These are phyloP conservation scores for Camponotus fellah DNA, from an alignment of 2,888 invertebrate genomes.

Conservation along the genomic window DNA sequence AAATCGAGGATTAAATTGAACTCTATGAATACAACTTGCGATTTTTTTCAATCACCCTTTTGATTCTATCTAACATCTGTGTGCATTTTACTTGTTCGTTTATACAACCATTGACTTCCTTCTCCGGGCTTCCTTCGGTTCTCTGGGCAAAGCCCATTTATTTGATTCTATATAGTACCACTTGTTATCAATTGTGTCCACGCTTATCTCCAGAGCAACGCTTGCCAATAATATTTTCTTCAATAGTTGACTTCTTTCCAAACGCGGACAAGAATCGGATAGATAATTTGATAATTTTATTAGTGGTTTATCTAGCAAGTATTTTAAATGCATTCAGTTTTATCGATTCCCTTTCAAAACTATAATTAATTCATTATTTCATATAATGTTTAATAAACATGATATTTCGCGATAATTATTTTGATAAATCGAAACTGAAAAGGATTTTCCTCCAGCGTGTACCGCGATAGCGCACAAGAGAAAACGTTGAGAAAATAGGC, in stretches of 20 bases:
- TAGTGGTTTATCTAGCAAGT: neutral
- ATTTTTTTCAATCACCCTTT: slow-evolving; percentile 38
- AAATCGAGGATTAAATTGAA: slow-evolving; percentile 32
- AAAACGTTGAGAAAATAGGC: slow-evolving; percentile 35
- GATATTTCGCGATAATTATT: neutral
- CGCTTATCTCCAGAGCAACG: slow-evolving; percentile 61
- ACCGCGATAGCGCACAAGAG: neutral
- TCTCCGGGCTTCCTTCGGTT: neutral
- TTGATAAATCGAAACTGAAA: neutral
- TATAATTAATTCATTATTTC: neutral
- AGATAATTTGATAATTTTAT: slow-evolving; percentile 57
- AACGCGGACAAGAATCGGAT: slow-evolving; percentile 1
- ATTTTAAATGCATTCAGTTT: neutral
- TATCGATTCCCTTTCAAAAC: neutral
- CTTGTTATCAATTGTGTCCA: slow-evolving; percentile 60
- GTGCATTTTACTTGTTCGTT: neutral
- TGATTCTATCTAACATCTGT: slow-evolving; percentile 56
- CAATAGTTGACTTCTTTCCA: slow-evolving; percentile 29
- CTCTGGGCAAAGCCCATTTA: slow-evolving; percentile 35
- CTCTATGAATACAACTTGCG: slow-evolving; percentile 1
- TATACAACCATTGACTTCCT: neutral
- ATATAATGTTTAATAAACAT: neutral
- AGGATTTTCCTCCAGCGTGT: neutral
- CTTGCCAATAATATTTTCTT: slow-evolving; percentile 18
- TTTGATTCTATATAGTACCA: slow-evolving; percentile 51